These are phyloP conservation scores for Uropetala carovei DNA, from an alignment of 2,888 invertebrate genomes.

Conservation along the genomic window DNA sequence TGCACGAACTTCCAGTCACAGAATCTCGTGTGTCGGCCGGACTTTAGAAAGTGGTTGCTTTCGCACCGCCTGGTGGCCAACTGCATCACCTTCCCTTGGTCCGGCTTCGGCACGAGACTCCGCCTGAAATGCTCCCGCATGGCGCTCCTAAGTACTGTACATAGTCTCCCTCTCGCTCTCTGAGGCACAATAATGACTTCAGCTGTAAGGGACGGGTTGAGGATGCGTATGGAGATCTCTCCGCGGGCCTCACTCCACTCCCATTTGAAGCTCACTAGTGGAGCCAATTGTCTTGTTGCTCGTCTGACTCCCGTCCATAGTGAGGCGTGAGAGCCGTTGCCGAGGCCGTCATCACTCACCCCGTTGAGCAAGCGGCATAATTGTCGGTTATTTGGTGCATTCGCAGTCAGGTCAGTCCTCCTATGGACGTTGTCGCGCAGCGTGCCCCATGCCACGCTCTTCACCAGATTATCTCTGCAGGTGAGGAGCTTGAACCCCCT, in stretches of 20 bases:
- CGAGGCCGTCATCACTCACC: not conserved
- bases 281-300: slow-evolving; percentile 67
- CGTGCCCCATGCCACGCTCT: not conserved
- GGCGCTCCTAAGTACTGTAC: not conserved
- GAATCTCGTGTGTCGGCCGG: slow-evolving; percentile 71
- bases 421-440: not conserved
- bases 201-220: not conserved
- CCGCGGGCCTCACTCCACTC: slow-evolving; percentile 66
- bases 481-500: slow-evolving; percentile 65
- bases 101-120: not conserved
- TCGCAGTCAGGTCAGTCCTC: not conserved
- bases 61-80: too few species aligned
- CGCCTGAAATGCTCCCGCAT: not conserved
- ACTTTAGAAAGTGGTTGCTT: slow-evolving; percentile 71
- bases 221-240: slow-evolving; percentile 66
- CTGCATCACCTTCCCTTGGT: slow-evolving; percentile 68
- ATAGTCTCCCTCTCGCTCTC: not conserved
- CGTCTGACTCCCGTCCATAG: slow-evolving; percentile 70
- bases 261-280: slow-evolving; percentile 68
- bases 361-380: not conserved
- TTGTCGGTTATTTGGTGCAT: not conserved
- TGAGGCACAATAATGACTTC: not conserved
- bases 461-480: not conserved
- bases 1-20: slow-evolving; percentile 74
- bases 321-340: not conserved